Percentiles rank a stretch among this genome's conserved stretches.
Conservation (phyloP, 2,113 vertebrate genomes). For the Copsychus sechellarum region DNA sequence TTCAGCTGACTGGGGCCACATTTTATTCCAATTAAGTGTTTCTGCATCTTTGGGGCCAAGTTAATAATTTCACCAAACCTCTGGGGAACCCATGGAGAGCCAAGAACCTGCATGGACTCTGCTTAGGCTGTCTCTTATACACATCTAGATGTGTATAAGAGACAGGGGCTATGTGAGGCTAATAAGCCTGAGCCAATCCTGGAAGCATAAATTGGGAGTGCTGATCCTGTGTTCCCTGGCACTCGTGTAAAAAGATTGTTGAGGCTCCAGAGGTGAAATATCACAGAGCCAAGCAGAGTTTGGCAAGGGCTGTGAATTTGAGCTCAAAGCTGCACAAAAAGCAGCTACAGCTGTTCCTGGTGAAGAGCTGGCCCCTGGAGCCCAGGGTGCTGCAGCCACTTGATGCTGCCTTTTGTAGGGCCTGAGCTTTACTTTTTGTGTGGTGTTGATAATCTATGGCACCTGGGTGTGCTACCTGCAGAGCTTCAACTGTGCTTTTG, state of each 20-base stretch:
- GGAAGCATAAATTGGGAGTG: neutral
- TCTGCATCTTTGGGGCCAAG: neutral
- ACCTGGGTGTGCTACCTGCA: neutral
- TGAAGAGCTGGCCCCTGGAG: neutral
- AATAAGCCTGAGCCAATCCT: neutral
- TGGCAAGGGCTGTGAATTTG: neutral
- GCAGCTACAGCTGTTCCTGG: neutral
- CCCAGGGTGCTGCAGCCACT: rapidly evolving
- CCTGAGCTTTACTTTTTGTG: neutral
- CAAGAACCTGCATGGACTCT: neutral
- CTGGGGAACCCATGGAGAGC: neutral
- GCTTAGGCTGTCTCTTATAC: no score
- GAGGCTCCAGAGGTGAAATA: neutral
- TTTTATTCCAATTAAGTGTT: neutral
- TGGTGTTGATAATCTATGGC: rapidly evolving
- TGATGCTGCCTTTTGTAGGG: neutral
- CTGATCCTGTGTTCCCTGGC: neutral
- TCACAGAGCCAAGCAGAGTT: neutral
- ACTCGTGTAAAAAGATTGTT: neutral
- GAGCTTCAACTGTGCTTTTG: neutral
- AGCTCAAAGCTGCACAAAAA: neutral
- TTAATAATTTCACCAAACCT: neutral
- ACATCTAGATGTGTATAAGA: no score
- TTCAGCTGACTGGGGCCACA: neutral
- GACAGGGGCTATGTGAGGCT: neutral